Evolutionary conservation across 2,797 vertebrate genomes (phyloP).

Genomic region (Eulemur mongoz): DNA sequence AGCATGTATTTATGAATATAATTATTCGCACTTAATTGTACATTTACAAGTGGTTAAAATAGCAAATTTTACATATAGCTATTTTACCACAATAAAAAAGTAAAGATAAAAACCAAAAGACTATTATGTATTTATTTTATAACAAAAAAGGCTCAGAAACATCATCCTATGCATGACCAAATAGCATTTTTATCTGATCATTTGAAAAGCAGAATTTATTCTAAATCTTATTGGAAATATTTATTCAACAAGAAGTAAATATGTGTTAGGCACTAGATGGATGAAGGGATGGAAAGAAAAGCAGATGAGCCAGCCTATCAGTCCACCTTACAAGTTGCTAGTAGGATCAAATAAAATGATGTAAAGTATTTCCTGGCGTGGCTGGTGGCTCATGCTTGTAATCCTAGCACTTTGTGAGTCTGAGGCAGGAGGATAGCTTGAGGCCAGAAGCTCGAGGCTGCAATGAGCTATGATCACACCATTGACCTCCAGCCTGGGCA

Average conservation of each 20-base stretch:
- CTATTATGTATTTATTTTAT: neutral
- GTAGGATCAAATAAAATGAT: neutral
- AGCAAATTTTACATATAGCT: neutral
- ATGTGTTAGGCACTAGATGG: neutral
- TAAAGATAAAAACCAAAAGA: neutral
- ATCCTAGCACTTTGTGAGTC: no score
- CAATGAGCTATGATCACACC: no score
- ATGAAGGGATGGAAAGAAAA: neutral
- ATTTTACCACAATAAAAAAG: neutral
- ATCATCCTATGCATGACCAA: neutral
- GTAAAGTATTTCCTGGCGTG: neutral
- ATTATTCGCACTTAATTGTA: neutral
- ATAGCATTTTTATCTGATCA: neutral
- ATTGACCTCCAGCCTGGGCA: no score
- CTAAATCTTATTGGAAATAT: constrained; percentile 23
- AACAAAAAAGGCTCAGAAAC: constrained; percentile 2
- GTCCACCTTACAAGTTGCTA: neutral
- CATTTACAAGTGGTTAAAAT: neutral
- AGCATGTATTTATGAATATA: neutral
- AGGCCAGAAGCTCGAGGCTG: no score
- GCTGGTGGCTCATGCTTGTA: no score
- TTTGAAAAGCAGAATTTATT: neutral
- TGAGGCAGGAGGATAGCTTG: no score
- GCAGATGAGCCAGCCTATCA: neutral
- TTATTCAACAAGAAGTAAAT: neutral